These are phyloP conservation scores for Phania funesta DNA, from an alignment of 2,888 invertebrate genomes.

Conservation along the genomic window DNA sequence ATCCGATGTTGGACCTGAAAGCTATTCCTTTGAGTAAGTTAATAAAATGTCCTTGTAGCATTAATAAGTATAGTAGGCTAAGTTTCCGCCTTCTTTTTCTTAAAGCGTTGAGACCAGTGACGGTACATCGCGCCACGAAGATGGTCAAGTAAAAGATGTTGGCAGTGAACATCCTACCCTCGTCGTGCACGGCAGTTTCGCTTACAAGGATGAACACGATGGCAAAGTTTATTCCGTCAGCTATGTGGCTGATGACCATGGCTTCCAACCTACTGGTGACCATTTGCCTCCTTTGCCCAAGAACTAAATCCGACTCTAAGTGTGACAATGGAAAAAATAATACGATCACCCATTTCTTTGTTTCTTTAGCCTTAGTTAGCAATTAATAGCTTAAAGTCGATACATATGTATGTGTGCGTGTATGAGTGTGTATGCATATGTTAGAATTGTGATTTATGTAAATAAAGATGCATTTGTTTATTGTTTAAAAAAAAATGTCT, in stretches of 20 bases:
- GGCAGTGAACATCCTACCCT: slow-evolving; percentile 82
- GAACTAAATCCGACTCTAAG: not conserved
- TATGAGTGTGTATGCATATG: slow-evolving; percentile 2
- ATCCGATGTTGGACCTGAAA: slow-evolving; percentile 82
- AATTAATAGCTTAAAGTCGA: not conserved
- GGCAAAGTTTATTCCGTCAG: slow-evolving; percentile 82
- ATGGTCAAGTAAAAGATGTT: slow-evolving; percentile 59
- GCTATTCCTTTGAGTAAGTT: slow-evolving; percentile 80
- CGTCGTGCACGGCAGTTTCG: slow-evolving; percentile 80
- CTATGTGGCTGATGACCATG: slow-evolving; percentile 74
- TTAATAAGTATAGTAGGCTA: not conserved
- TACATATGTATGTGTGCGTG: not conserved
- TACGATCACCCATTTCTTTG: not conserved
- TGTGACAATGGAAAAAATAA: not conserved
- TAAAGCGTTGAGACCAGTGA: slow-evolving; percentile 72
- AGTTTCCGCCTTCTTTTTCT: not conserved
- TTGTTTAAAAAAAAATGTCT: slow-evolving; percentile 7
- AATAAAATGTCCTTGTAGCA: too few species aligned
- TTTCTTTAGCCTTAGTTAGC: not conserved
- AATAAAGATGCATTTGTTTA: slow-evolving; percentile 42
- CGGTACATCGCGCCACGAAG: slow-evolving; percentile 76
- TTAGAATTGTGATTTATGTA: slow-evolving; percentile 10
- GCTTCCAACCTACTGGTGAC: slow-evolving; percentile 80
- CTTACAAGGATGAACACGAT: slow-evolving; percentile 81
- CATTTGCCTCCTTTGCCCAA: slow-evolving; percentile 77